Conservation (phyloP, 2,888 invertebrate species). For the Lottia gigantea region DNA sequence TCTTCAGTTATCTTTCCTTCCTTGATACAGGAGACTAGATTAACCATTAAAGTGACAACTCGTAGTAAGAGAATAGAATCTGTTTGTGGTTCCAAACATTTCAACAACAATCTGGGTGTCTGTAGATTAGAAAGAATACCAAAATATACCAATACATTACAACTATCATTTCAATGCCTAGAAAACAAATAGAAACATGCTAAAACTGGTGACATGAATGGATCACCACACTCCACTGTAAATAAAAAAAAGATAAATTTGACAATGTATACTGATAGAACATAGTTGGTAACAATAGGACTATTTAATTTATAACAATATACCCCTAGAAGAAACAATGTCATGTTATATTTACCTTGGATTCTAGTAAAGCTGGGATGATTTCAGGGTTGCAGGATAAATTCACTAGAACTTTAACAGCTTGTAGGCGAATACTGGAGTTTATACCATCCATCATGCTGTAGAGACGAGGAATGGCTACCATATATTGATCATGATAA, state of each 20-base stretch:
- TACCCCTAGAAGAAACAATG: too few relatives aligned
- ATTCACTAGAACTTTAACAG: slow-evolving; percentile 73
- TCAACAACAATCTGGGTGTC: slow-evolving; percentile 71
- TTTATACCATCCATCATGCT: slow-evolving; percentile 68
- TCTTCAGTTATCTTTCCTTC: slow-evolving; percentile 68
- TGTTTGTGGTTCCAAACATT: slow-evolving; percentile 68
- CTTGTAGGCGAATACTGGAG: slow-evolving; percentile 70
- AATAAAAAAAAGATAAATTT: too few relatives aligned
- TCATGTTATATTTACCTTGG: slow-evolving; percentile 69
- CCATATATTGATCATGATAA: slow-evolving; percentile 71
- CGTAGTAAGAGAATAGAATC: slow-evolving; percentile 69
- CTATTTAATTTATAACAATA: too few relatives aligned
- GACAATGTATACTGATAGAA: too few relatives aligned
- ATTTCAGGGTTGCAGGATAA: slow-evolving; percentile 73
- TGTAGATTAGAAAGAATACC: slow-evolving; percentile 44
- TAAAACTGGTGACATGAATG: too few relatives aligned
- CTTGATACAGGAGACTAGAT: slow-evolving; percentile 69
- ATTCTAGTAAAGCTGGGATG: slow-evolving; percentile 73
- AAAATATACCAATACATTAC: not conserved
- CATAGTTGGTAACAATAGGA: not conserved
- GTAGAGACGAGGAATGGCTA: slow-evolving; percentile 70
- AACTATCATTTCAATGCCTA: too few relatives aligned
- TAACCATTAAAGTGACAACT: slow-evolving; percentile 71
- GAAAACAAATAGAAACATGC: too few relatives aligned
- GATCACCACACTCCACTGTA: too few relatives aligned